phyloP scores from a whole-genome alignment of 2,113 vertebrate genomes.

The Struthio camelus region DNA sequence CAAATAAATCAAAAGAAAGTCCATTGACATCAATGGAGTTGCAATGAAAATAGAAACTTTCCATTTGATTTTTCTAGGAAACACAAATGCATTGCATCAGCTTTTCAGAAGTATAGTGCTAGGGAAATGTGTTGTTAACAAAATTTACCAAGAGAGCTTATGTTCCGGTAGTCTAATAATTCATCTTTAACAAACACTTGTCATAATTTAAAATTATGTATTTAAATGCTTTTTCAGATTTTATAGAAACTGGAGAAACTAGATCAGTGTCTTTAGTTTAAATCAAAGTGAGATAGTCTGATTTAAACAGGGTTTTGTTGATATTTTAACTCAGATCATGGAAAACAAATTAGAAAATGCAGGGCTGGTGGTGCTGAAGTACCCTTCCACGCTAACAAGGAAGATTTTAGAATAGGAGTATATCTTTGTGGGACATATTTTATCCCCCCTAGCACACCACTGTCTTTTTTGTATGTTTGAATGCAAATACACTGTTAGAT shows the following conservation, averaged over 20 bases:
- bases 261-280: not conserved
- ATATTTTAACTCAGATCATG: not conserved
- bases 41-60: not conserved
- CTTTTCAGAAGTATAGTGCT: not conserved
- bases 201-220: not conserved
- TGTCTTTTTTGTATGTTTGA: not conserved
- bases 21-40: not conserved
- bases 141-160: not conserved
- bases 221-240: not conserved
- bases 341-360: not conserved
- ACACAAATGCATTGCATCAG: not conserved
- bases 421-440: not conserved
- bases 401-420: not conserved
- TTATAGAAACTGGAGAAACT: not conserved
- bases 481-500: not conserved
- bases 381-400: not conserved
- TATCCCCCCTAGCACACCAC: not conserved
- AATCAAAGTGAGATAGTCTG: not conserved
- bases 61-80: not conserved
- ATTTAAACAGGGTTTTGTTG: not conserved
- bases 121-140: not conserved
- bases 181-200: not conserved
- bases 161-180: not conserved
- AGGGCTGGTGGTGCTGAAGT: not conserved
- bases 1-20: conserved; percentile 45